A percentile compares a stretch with the other conserved stretches of the same genome.
phyloP scores from a whole-genome alignment of 2,797 vertebrate species.

The Melopsittacus undulatus region DNA sequence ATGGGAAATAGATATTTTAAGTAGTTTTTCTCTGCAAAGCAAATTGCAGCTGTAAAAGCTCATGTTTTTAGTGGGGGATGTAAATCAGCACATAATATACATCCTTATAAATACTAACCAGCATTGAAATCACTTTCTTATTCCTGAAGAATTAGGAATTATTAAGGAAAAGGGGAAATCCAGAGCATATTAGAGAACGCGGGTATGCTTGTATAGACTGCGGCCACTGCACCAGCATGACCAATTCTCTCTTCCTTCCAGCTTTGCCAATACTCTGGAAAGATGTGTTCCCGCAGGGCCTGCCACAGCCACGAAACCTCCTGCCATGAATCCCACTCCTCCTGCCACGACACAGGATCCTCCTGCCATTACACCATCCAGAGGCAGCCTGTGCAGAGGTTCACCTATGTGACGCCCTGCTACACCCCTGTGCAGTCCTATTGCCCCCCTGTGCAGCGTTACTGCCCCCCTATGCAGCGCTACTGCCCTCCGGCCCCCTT shows the following conservation, averaged over 20 bases:
- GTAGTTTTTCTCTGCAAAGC: background rate
- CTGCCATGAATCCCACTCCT: background rate
- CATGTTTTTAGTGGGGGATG: background rate
- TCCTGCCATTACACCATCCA: background rate
- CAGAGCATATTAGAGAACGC: background rate
- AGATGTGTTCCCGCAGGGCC: conserved; percentile 21
- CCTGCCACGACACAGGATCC: background rate
- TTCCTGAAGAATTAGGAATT: background rate
- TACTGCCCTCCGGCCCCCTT: background rate
- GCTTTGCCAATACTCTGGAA: fast-evolving
- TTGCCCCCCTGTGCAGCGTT: background rate
- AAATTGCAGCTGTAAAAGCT: fast-evolving
- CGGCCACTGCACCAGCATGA: fast-evolving
- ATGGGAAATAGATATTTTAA: background rate
- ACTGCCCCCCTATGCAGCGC: fast-evolving
- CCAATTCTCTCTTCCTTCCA: background rate
- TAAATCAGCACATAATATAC: background rate
- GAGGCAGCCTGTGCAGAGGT: background rate
- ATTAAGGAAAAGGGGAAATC: background rate
- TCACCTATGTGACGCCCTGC: background rate
- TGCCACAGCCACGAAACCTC: background rate
- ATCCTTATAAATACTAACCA: background rate
- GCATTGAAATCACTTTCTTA: fast-evolving
- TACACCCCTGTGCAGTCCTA: background rate
- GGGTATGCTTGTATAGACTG: fast-evolving